Evolutionary conservation across 2,888 invertebrate species (phyloP).

Genomic region (Ophion costatus): DNA sequence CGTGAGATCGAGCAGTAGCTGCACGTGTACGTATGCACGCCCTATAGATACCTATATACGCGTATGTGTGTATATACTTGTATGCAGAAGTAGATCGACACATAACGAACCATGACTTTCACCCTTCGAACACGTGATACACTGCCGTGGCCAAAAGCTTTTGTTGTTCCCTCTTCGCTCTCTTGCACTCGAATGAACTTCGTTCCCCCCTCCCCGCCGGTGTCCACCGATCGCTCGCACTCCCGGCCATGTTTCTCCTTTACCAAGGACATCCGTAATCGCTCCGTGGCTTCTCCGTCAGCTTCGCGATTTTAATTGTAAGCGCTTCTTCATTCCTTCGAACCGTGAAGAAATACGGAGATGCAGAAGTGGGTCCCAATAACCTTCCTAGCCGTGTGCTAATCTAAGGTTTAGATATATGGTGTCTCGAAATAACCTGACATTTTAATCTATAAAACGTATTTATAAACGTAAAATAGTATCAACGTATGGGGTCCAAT

Average conservation of each 20-base stretch:
- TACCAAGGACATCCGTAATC: constrained; percentile 59
- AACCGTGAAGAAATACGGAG: not conserved
- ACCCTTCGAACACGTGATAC: constrained; percentile 30
- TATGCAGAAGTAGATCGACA: constrained; percentile 20
- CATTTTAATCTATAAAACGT: too few species aligned
- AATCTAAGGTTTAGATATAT: too few species aligned
- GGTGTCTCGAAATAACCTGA: too few species aligned
- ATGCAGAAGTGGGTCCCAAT: not conserved
- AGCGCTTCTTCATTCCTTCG: not conserved
- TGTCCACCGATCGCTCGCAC: not conserved
- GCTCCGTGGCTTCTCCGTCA: constrained; percentile 34
- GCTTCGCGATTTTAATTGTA: constrained; percentile 31
- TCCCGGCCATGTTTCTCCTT: constrained; percentile 47
- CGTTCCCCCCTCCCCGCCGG: constrained; percentile 7
- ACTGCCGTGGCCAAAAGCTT: constrained; percentile 47
- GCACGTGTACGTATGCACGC: too few species aligned
- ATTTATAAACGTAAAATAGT: too few species aligned
- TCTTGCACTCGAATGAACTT: constrained; percentile 56
- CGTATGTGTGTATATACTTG: not conserved
- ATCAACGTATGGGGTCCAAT: too few species aligned
- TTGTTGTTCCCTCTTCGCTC: constrained; percentile 47
- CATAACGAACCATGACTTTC: constrained; percentile 60
- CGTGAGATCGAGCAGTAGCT: too few species aligned
- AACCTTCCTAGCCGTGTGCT: too few species aligned
- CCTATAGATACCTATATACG: not conserved